Conservation (phyloP, 2,113 vertebrate species). For the Perccottus glenii region DNA sequence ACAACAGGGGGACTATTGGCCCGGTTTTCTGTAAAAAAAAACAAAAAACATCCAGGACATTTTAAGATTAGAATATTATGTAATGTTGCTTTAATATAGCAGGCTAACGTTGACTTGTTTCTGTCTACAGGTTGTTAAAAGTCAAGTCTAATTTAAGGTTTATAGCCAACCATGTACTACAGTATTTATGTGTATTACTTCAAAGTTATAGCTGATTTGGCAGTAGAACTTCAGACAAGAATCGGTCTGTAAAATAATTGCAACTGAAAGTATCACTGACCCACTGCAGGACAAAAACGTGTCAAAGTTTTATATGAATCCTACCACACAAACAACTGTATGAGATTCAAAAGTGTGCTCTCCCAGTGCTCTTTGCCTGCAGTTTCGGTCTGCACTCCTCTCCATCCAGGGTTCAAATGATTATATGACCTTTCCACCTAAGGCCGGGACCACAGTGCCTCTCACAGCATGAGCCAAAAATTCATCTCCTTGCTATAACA, state of each 20-base stretch:
- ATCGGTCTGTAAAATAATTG: too few species aligned
- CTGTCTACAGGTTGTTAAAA: too few species aligned
- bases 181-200: too few species aligned
- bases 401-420: conserved; percentile 63
- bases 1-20: too few species aligned
- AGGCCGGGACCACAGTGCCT: conserved; percentile 55
- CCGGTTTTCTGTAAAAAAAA: too few species aligned
- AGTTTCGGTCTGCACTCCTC: conserved; percentile 50
- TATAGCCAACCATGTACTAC: too few species aligned
- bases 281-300: conserved; percentile 15
- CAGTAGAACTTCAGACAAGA: too few species aligned
- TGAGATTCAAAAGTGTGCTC: conserved; percentile 19
- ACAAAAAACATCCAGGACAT: too few species aligned
- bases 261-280: not conserved
- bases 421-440: conserved; percentile 71
- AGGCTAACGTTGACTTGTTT: too few species aligned
- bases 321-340: conserved; percentile 9
- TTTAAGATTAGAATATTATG: too few species aligned
- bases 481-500: conserved; percentile 56
- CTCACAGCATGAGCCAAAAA: conserved; percentile 62
- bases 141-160: too few species aligned
- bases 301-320: conserved; percentile 46
- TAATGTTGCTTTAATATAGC: too few species aligned
- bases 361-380: conserved; percentile 38
- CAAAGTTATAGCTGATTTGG: not conserved